Evolutionary conservation across 2,888 invertebrate species (phyloP), one percentile per base, ranked within the genome.

Genomic region (Phasia obesa): DNA sequence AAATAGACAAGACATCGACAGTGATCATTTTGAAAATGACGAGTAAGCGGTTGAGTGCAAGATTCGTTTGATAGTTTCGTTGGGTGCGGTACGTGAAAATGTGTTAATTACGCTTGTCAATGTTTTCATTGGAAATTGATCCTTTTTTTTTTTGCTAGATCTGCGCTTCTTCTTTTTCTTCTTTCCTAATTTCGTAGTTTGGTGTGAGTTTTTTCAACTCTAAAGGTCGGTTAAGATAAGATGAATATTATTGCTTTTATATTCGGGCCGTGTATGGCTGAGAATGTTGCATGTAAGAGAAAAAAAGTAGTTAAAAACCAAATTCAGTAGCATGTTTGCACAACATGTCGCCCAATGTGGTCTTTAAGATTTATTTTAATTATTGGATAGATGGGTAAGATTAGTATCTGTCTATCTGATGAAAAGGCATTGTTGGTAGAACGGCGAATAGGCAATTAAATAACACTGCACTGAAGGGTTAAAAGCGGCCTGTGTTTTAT

Each of bases 251-350:
- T 5, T 11, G 5, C 35, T 35, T 11, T 35, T 42, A 15, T 23
- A 65, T 15, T 0, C n/a, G 25, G 17, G 53, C 7, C 44, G 64
- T n/a, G n/a, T 19, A 7, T 38, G 47, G 21, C 23, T 49, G 57
- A 23, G 38, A 71, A 55, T 73, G 67, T 55, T 77, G 73, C 74
- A 81, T 77, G 53, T 65, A 44, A 67, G 19, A 35, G 25, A 47
- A 65, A 1, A 55, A 0, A 47, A 47, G 71, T 81, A 76, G 70
- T 84, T 84, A 85, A 84, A 85, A 76, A 62, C 74, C 78, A 84
- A 87, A 90, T 89, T 86, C 90, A 85, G 90, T 90, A 90, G 89
- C 89, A 88, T 89, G 90, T 90, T 89, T 89, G 89, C 88, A 89
- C 89, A 89, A 89, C 89, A 89, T 90, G 89, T 90, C 88, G 89